phyloP scores from a whole-genome alignment of 2,888 invertebrate species.

The Agriopis marginaria region DNA sequence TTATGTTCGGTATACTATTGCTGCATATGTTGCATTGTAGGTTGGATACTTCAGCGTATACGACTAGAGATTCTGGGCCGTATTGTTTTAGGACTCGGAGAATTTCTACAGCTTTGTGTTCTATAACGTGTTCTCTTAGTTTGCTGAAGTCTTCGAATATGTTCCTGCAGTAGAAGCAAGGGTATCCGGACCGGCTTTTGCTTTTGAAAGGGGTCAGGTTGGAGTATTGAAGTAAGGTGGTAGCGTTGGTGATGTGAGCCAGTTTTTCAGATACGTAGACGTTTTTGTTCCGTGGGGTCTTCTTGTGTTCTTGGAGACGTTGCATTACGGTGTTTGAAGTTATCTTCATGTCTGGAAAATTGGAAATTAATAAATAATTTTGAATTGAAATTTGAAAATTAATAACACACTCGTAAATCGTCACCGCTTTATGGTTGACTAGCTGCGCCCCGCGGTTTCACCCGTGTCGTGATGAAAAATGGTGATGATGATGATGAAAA shows the following conservation, averaged over 20 bases:
- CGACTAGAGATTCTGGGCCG: conserved; percentile 51
- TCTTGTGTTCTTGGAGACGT: conserved; percentile 27
- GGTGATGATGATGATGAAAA: too few relatives aligned
- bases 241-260: conserved; percentile 51
- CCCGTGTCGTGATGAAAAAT: too few relatives aligned
- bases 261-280: conserved; percentile 46
- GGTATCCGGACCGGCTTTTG: conserved; percentile 54
- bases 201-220: conserved; percentile 58
- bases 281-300: conserved; percentile 2
- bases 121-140: conserved; percentile 44
- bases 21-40: conserved; percentile 55
- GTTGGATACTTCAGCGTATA: conserved; percentile 57
- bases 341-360: conserved; percentile 50
- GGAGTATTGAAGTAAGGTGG: conserved; percentile 53
- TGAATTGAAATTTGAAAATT: too few relatives aligned
- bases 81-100: conserved; percentile 47
- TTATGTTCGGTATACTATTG: conserved; percentile 41
- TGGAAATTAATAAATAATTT: not conserved
- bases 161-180: conserved; percentile 57
- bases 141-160: conserved; percentile 47
- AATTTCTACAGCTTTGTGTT: conserved; percentile 42
- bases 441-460: too few relatives aligned
- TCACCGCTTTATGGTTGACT: too few relatives aligned
- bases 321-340: conserved; percentile 43
- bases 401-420: too few relatives aligned